Evolutionary conservation across 2,113 vertebrate species (phyloP), one percentile per base, ranked within the genome.

Genomic region (Dipodomys merriami): DNA sequence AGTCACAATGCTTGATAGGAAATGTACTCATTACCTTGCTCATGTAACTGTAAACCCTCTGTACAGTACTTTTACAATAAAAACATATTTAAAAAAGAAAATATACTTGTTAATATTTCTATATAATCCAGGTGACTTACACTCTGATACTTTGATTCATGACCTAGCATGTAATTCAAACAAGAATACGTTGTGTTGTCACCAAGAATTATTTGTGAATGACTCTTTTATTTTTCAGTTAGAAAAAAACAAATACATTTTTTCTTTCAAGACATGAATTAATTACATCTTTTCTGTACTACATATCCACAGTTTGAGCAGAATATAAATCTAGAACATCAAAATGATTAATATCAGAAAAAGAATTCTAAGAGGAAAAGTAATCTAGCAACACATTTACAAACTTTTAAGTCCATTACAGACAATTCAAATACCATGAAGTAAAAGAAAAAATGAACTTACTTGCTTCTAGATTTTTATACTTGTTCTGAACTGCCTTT

Each of bases 231-330:
- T 90, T 96, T 87, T 94, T 91, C 46, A 86, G 78, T 90, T 88
- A 90, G 39, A 73, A 60, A 90, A 91, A 93, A 91, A 62, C 83
- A 92, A 94, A 93, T 90, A 62, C 44, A 90, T 94, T 92, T 95
- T 93, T 92, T 95, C 84, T 91, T 92, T 65, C 39, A 44, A 73
- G 89, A 95, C 69, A 83, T 85, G 77, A 94, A 95, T 92, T 96
- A 96, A 94, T 94, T 96, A 91, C 46, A 72, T 2, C 39, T 68
- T 94, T 91, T 88, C 60, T 94, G 20, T 93, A 29, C 25, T n/a
- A 79, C 62, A 87, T 71, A 80, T 84, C 29, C 49, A 68, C 62
- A 91, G 67, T 23, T 90, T 20, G 35, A 73, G 94, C 91, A 83
- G 57, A 88, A 88, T 94, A 16, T 87, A 96, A 95, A 88, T 73